phyloP scores from a whole-genome alignment of 64 coral and sea anemone species.

The Stylophora pistillata region DNA sequence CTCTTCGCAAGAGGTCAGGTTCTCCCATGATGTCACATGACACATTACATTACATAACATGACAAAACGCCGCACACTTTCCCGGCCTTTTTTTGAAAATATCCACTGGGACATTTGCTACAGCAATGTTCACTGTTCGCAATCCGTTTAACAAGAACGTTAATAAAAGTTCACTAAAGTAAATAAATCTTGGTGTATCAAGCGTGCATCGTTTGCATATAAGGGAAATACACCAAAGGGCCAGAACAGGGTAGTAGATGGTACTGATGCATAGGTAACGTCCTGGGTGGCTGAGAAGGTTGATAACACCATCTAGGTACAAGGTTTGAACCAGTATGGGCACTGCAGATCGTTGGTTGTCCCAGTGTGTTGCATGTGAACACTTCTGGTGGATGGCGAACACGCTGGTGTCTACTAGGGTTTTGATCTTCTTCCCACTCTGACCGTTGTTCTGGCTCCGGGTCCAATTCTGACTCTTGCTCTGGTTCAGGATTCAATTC shows the following conservation, averaged over 20 bases:
- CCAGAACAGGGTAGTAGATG: background rate
- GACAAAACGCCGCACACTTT: background rate
- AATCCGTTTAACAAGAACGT: background rate
- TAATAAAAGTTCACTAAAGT: background rate
- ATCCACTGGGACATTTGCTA: background rate
- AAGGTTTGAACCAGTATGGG: too few species aligned
- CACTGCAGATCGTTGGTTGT: background rate
- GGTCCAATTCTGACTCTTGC: too few species aligned
- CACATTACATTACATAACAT: too few species aligned
- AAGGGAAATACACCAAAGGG: background rate
- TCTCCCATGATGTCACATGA: too few species aligned
- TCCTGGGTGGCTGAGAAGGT: background rate
- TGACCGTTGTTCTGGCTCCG: too few species aligned
- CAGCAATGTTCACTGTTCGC: background rate
- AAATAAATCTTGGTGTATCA: background rate
- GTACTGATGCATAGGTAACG: background rate
- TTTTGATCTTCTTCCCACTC: too few species aligned
- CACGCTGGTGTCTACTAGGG: too few species aligned
- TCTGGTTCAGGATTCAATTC: too few species aligned
- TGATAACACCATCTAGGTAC: too few species aligned
- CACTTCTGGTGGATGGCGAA: too few species aligned
- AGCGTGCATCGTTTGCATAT: background rate
- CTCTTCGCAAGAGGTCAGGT: too few species aligned
- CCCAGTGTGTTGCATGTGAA: background rate
- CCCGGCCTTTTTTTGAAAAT: background rate